Evolutionary conservation across 2,797 vertebrate genomes (phyloP).

Genomic region (Emys orbicularis): DNA sequence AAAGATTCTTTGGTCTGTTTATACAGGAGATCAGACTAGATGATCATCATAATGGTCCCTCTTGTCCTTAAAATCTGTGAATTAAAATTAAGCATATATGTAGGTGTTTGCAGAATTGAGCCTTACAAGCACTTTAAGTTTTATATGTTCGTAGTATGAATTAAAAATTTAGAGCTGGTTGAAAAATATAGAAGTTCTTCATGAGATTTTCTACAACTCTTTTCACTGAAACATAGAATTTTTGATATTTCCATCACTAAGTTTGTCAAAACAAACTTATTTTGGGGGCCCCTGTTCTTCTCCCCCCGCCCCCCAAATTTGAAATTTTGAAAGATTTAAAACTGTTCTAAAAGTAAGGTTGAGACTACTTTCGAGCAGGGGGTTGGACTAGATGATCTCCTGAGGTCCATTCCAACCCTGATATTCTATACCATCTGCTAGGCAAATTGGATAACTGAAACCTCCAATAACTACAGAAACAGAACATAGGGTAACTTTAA

Average conservation of each 20-base stretch:
- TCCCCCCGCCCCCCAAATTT: not conserved
- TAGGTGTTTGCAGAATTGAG: not conserved
- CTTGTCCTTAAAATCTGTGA: not conserved
- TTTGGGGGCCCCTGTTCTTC: too few relatives aligned
- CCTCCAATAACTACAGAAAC: too few relatives aligned
- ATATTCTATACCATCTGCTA: too few relatives aligned
- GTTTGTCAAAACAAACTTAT: not conserved
- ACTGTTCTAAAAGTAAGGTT: not conserved
- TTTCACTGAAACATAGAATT: not conserved
- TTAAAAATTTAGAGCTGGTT: not conserved
- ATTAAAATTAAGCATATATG: not conserved
- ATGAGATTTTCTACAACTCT: not conserved
- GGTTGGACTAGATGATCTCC: too few relatives aligned
- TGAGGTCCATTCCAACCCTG: too few relatives aligned
- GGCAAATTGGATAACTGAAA: too few relatives aligned
- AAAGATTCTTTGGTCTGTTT: not conserved
- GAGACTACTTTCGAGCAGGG: not conserved
- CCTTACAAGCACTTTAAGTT: not conserved
- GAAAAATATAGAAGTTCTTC: not conserved
- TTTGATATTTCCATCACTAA: not conserved
- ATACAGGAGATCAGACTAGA: not conserved
- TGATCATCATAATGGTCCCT: not conserved
- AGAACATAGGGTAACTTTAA: not conserved
- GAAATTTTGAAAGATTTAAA: slow-evolving; percentile 3
- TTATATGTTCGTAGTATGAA: not conserved